These are phyloP conservation scores for Sebastolobus altivelis DNA, from an alignment of 2,797 vertebrate genomes.

Conservation along the genomic window DNA sequence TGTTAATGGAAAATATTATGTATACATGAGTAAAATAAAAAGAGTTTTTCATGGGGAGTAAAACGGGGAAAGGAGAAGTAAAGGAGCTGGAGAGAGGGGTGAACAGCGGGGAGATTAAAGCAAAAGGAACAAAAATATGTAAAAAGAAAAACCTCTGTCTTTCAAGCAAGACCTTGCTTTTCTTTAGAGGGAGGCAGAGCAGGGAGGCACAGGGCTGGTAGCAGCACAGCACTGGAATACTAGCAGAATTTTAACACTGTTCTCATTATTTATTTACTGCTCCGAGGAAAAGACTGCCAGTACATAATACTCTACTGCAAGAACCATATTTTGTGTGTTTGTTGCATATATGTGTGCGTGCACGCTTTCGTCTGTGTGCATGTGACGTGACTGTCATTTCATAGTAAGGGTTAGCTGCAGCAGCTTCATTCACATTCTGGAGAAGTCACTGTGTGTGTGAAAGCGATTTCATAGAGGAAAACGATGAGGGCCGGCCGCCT, in stretches of 20 bases:
- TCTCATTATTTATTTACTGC: constrained; percentile 88
- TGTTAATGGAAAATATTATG: constrained; percentile 63
- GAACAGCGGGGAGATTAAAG: constrained; percentile 28
- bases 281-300: constrained; percentile 52
- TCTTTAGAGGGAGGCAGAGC: constrained; percentile 43
- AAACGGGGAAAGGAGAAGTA: constrained; percentile 17
- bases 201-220: constrained; percentile 35
- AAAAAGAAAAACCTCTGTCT: constrained; percentile 24
- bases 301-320: constrained; percentile 64
- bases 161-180: constrained; percentile 34
- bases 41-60: constrained; percentile 32
- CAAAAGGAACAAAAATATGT: constrained; percentile 30
- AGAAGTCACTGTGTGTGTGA: constrained; percentile 43
- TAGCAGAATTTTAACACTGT: constrained; percentile 83
- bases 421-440: constrained; percentile 75
- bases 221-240: constrained; percentile 58
- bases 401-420: constrained; percentile 17
- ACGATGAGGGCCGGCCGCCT: constrained; percentile 45
- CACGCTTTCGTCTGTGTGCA: neutral
- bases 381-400: constrained; percentile 30
- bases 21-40: constrained; percentile 52
- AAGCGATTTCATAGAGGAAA: constrained; percentile 67
- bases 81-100: constrained; percentile 10
- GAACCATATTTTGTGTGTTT: constrained; percentile 33
- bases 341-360: constrained; percentile 7